These are phyloP conservation scores for Sinocyclocheilus rhinocerous DNA, from an alignment of 2,113 vertebrate species.

Conservation along the genomic window DNA sequence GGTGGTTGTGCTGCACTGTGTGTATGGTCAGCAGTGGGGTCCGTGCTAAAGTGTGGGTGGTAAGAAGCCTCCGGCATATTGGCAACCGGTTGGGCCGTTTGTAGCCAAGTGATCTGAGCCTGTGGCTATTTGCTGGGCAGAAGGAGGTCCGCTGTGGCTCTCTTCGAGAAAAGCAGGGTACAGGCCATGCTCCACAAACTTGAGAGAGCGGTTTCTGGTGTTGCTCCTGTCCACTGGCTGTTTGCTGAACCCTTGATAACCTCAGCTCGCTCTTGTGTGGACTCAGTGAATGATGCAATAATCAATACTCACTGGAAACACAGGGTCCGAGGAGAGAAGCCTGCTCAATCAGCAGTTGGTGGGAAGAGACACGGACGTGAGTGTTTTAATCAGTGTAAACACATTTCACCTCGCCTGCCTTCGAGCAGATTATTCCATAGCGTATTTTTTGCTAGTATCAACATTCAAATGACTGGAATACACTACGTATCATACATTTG, in stretches of 20 bases:
- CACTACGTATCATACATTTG: not conserved
- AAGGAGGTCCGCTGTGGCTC: slow-evolving; percentile 36
- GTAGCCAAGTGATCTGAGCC: slow-evolving; percentile 53
- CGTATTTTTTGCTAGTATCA: not conserved
- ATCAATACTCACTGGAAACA: slow-evolving; percentile 66
- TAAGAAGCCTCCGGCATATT: slow-evolving; percentile 45
- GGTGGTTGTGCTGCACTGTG: slow-evolving; percentile 10
- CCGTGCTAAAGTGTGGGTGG: slow-evolving; percentile 56
- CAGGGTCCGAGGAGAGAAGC: slow-evolving; percentile 58
- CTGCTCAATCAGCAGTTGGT: slow-evolving; percentile 60
- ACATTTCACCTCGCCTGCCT: slow-evolving; percentile 45
- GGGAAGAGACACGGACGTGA: slow-evolving; percentile 37
- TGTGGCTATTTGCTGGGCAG: slow-evolving; percentile 47
- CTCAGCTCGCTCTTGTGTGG: slow-evolving; percentile 60
- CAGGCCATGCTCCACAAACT: slow-evolving; percentile 56
- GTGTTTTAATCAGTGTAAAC: slow-evolving; percentile 46
- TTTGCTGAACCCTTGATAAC: slow-evolving; percentile 71
- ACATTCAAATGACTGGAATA: not conserved
- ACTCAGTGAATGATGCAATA: slow-evolving; percentile 71
- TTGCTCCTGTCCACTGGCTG: slow-evolving; percentile 72
- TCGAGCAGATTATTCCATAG: not conserved
- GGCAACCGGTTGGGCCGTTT: slow-evolving; percentile 43
- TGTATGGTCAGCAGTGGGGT: slow-evolving; percentile 50
- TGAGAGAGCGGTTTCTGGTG: slow-evolving; percentile 66
- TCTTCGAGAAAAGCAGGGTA: slow-evolving; percentile 37